Evolutionary conservation across 1,140 invertebrate species (phyloP), one percentile per base, ranked within the genome.

Genomic region (Bombus huntii): DNA sequence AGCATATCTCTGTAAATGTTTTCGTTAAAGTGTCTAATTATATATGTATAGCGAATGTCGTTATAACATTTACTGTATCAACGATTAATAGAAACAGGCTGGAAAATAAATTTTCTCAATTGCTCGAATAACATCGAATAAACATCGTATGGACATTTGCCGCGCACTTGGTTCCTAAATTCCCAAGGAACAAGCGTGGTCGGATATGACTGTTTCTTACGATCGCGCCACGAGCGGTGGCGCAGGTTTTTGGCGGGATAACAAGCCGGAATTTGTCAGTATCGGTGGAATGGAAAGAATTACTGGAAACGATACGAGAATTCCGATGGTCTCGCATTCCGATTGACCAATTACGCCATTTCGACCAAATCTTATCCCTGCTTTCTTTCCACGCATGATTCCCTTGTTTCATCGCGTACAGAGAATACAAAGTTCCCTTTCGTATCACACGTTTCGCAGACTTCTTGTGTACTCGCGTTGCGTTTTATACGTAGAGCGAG

Each of bases 181-280:
- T 81, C 83, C 70, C 34, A n/a, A 12, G 74, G 68, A 74, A 79
- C 68, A 25, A 25, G 68, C 81, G 73, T 87, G 66, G 73, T 87
- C 68, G 85, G 59, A 59, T 62, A 87, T 83, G 44, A 28, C 85
- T 28, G 85, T 44, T 87, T 87, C 85, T 87, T 87, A 78, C 57
- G 0, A 12, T 44, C 74, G 42, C 81, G 3, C 15, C 34, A 57
- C 28, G 28, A 72, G 72, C 31, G 44, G 66, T 62, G 68, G 34
- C 15, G 59, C 81, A 76, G 73, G 53, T 87, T 87, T 87, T 87
- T 87, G 31, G 59, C n/a, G 68, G 57, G n/a, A 42, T 76, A 70
- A 84, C 81, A 44, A 87, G 68, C 12, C 34, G 74, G 85, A 87
- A 84, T 87, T 87, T 83, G 74, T 87, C 81, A 77, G 81, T 79